A percentile compares a stretch with the other conserved stretches of the same genome.
Evolutionary conservation across 2,888 invertebrate species (phyloP).

Genomic region (Volucella inflata): DNA sequence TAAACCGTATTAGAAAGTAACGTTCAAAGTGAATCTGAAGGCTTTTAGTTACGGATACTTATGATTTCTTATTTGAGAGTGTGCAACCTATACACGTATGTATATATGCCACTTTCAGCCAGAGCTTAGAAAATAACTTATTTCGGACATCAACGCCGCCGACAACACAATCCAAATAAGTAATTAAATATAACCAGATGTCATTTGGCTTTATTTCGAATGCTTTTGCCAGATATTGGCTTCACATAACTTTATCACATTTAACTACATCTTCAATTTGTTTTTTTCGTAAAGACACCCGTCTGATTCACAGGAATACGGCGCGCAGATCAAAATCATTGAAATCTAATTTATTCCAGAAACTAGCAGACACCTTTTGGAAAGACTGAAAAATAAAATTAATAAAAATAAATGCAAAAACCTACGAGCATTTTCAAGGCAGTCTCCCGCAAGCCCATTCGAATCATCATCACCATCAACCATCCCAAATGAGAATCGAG

Average conservation of each 20-base stretch:
- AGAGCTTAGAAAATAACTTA: too few species aligned
- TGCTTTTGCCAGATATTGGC: neutral
- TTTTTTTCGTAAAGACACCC: conserved; percentile 15
- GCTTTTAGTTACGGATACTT: too few species aligned
- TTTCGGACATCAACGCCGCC: too few species aligned
- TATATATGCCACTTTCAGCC: too few species aligned
- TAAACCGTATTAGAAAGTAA: too few species aligned
- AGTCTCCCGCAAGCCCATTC: conserved; percentile 47
- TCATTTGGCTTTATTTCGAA: conserved; percentile 17
- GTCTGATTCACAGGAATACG: conserved; percentile 33
- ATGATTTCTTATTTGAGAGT: too few species aligned
- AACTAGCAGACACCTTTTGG: conserved; percentile 59
- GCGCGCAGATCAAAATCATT: conserved; percentile 56
- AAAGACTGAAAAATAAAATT: neutral
- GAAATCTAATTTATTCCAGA: conserved; percentile 64
- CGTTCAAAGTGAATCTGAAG: too few species aligned
- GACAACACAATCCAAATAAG: neutral
- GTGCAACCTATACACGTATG: too few species aligned
- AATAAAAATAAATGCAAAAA: neutral
- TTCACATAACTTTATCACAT: neutral
- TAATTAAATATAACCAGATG: conserved; percentile 26
- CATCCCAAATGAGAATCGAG: conserved; percentile 52
- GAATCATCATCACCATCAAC: conserved; percentile 67
- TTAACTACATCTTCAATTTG: neutral
- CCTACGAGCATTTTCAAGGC: conserved; percentile 13